These are phyloP conservation scores for Litocranius walleri DNA, from an alignment of 2,113 vertebrate genomes.

Conservation along the genomic window DNA sequence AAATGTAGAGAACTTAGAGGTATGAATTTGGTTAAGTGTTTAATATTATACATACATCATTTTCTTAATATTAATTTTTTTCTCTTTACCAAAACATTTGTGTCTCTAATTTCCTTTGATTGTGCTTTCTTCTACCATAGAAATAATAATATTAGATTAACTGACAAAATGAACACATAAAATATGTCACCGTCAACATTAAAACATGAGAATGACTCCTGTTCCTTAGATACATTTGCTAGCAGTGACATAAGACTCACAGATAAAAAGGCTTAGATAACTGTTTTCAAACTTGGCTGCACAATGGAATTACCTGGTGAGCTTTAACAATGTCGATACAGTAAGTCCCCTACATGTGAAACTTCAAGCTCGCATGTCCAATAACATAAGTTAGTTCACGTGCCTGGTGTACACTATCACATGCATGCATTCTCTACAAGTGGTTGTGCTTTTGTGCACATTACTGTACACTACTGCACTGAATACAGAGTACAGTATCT, in stretches of 20 bases:
- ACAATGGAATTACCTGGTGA: not conserved
- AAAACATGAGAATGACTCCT: not conserved
- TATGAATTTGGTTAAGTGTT: not conserved
- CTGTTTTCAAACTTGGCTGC: not conserved
- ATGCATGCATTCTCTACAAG: not conserved
- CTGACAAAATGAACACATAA: not conserved
- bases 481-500: not conserved
- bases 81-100: not conserved
- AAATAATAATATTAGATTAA: not conserved
- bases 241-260: not conserved
- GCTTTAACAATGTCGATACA: not conserved
- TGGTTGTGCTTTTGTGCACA: not conserved
- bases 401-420: not conserved
- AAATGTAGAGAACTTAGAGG: not conserved
- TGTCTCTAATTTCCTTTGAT: not conserved
- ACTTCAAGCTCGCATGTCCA: rapidly evolving
- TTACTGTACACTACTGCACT: rapidly evolving
- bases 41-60: not conserved
- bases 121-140: not conserved
- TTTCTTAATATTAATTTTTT: not conserved
- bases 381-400: not conserved
- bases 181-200: not conserved
- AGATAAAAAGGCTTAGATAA: not conserved
- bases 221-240: not conserved
- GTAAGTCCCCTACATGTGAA: not conserved